A percentile compares a stretch with the other conserved stretches of the same genome.
Conservation (phyloP, 2,797 vertebrate species). For the Lagodon rhomboides region DNA sequence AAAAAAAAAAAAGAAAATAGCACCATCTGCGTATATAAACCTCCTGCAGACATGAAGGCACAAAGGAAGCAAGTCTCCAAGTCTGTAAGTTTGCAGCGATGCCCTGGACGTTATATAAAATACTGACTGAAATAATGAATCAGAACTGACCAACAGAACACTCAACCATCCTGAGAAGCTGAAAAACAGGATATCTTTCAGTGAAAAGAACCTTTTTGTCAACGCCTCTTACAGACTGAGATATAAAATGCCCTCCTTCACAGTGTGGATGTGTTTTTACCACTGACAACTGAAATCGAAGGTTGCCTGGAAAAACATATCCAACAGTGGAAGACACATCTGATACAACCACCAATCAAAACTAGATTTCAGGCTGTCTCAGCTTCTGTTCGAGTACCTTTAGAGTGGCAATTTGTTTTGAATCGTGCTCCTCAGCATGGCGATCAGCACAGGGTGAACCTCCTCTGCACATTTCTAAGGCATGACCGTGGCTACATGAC, state of each 20-base stretch:
- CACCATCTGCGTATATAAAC: too few relatives aligned
- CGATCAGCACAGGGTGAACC: not conserved
- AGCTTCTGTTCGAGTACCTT: not conserved
- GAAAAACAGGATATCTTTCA: not conserved
- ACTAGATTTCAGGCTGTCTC: not conserved
- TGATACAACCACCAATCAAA: not conserved
- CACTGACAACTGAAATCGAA: not conserved
- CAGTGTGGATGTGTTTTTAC: not conserved
- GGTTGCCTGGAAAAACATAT: not conserved
- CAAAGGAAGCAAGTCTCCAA: too few relatives aligned
- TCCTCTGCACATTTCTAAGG: not conserved
- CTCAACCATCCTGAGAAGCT: not conserved
- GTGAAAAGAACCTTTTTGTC: not conserved
- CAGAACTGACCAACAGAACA: not conserved
- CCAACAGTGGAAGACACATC: not conserved
- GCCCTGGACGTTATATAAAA: not conserved
- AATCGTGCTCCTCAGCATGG: not conserved
- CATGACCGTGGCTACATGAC: not conserved
- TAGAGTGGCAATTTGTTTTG: not conserved
- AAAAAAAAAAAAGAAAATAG: too few relatives aligned
- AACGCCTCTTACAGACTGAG: too few relatives aligned
- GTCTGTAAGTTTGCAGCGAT: too few relatives aligned
- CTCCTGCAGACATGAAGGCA: too few relatives aligned
- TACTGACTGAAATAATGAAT: not conserved
- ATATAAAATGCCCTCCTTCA: not conserved